Conservation (phyloP, 2,888 invertebrate species). For the Spialia ferax region DNA sequence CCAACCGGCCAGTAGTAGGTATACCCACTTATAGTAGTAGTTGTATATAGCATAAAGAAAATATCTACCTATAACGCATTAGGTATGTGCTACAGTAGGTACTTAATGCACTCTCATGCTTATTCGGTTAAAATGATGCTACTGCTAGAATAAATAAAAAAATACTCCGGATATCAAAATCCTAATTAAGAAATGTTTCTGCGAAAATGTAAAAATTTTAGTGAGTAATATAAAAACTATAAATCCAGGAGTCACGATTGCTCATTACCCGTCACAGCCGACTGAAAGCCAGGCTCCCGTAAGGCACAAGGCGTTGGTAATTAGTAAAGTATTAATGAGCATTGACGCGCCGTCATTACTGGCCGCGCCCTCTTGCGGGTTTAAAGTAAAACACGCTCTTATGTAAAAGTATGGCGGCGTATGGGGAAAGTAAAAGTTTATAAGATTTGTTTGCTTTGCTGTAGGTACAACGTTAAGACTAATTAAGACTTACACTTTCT, state of each 20-base stretch:
- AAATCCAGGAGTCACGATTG: slow-evolving; percentile 15
- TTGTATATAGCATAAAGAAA: too few relatives aligned
- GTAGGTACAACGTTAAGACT: background rate
- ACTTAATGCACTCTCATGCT: too few relatives aligned
- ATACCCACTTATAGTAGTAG: too few relatives aligned
- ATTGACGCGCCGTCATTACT: slow-evolving; percentile 21
- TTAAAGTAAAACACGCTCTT: slow-evolving; percentile 12
- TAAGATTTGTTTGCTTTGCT: background rate
- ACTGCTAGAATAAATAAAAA: background rate
- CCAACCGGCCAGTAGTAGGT: too few relatives aligned
- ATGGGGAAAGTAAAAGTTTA: background rate
- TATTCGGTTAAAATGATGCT: background rate
- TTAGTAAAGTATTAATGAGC: slow-evolving; percentile 32
- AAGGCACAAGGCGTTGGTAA: slow-evolving; percentile 18
- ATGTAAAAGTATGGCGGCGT: background rate
- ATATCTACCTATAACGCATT: too few relatives aligned
- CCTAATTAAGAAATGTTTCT: background rate
- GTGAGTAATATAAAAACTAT: slow-evolving; percentile 13
- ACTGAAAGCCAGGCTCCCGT: slow-evolving; percentile 12
- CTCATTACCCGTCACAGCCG: slow-evolving; percentile 31
- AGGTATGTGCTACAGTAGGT: too few relatives aligned
- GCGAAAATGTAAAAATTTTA: background rate
- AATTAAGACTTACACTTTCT: background rate
- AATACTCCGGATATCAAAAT: background rate
- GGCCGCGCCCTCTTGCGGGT: background rate